Evolutionary conservation across 2,797 vertebrate species (phyloP).

Genomic region (Xenops minutus): DNA sequence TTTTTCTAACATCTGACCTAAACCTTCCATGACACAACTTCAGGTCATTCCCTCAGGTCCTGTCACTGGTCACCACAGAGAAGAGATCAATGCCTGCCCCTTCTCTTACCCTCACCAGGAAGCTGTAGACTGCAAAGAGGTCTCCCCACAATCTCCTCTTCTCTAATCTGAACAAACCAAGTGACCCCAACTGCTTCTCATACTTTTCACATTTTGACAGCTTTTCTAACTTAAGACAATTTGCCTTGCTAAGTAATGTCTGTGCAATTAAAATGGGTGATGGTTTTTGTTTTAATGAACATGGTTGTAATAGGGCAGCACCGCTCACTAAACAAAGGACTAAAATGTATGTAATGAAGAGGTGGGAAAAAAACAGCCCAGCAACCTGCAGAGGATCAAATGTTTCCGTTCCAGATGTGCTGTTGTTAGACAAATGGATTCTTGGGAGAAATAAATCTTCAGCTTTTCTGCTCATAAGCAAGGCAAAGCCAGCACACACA

Average conservation of each 20-base stretch:
- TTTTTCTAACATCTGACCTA: neutral
- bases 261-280: neutral
- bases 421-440: neutral
- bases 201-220: neutral
- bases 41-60: neutral
- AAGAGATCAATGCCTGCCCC: neutral
- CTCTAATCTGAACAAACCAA: neutral
- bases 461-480: neutral
- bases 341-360: neutral
- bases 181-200: neutral
- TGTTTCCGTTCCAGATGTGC: neutral
- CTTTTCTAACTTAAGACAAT: neutral
- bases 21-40: neutral
- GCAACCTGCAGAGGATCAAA: neutral
- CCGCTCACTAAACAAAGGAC: neutral
- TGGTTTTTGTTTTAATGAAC: neutral
- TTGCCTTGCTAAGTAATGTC: neutral
- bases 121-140: neutral
- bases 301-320: neutral
- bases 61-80: neutral
- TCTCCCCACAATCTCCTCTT: neutral
- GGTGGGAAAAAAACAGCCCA: rapidly evolving
- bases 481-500: neutral
- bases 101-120: neutral
- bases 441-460: neutral